phyloP scores from a whole-genome alignment of 2,888 invertebrate genomes.

The Phalangium opilio region DNA sequence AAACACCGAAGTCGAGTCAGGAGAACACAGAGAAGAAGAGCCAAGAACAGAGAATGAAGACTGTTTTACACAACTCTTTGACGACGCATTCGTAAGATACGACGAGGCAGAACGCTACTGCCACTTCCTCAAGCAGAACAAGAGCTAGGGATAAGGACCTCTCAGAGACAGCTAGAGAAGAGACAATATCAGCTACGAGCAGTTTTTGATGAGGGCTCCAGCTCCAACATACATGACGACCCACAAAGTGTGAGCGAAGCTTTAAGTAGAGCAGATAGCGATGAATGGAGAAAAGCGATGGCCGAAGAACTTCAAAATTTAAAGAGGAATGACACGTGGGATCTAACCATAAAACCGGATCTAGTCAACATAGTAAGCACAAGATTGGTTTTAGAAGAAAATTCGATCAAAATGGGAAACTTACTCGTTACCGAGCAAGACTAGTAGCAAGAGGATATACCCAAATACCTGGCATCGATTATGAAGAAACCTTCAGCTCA shows the following conservation, averaged over 20 bases:
- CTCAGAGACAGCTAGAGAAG: no score
- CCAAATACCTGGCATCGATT: constrained; percentile 8
- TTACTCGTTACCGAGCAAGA: constrained; percentile 21
- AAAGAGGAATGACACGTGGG: constrained; percentile 2
- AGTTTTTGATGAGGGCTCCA: no score
- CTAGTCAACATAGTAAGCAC: background rate
- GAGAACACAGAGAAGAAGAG: no score
- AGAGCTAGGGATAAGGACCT: no score
- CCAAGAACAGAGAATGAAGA: no score
- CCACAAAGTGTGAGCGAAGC: constrained; percentile 6
- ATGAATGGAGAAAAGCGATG: constrained; percentile 5
- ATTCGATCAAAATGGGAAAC: constrained; percentile 2
- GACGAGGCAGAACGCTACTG: no score
- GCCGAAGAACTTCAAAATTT: constrained; percentile 5
- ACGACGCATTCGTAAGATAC: no score
- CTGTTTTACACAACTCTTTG: no score
- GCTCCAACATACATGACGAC: background rate
- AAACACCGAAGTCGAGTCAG: no score
- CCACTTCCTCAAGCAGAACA: no score
- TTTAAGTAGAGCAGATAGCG: background rate
- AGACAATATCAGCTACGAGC: no score
- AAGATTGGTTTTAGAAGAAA: constrained; percentile 5
- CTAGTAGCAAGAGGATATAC: constrained; percentile 7
- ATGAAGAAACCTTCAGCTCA: background rate
- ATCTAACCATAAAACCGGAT: constrained; percentile 2